Conservation (phyloP, 2,797 vertebrate genomes). For the Uromys caudimaculatus region DNA sequence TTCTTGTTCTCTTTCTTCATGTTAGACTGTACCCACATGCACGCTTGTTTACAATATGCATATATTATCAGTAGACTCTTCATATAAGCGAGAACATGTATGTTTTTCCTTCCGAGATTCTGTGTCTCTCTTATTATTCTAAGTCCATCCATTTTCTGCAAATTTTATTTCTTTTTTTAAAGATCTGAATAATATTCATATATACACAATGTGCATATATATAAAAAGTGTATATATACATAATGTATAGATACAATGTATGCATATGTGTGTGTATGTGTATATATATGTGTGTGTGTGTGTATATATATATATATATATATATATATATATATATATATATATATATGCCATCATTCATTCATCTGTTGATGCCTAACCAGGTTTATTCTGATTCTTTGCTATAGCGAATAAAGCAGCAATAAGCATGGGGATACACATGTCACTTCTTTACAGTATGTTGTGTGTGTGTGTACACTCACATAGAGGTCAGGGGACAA, state of each 20-base stretch:
- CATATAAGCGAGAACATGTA: background rate
- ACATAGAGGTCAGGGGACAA: background rate
- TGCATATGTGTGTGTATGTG: too few species aligned
- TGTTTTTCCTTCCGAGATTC: background rate
- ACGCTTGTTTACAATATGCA: background rate
- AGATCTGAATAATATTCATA: background rate
- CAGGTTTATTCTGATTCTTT: background rate
- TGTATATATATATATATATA: background rate
- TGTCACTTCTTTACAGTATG: background rate
- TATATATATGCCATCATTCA: background rate
- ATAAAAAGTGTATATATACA: background rate
- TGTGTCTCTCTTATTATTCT: background rate
- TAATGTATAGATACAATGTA: background rate
- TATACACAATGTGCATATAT: background rate
- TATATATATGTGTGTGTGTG: background rate
- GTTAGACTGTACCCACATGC: background rate
- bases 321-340: background rate
- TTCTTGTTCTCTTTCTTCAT: background rate
- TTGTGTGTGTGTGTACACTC: background rate
- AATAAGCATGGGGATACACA: too few species aligned
- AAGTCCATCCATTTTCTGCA: background rate
- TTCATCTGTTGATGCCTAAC: background rate
- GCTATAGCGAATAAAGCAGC: background rate
- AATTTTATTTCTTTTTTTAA: background rate
- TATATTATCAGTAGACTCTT: background rate